phyloP scores from a whole-genome alignment of 1,140 invertebrate species.

The Achatina immaculata region DNA sequence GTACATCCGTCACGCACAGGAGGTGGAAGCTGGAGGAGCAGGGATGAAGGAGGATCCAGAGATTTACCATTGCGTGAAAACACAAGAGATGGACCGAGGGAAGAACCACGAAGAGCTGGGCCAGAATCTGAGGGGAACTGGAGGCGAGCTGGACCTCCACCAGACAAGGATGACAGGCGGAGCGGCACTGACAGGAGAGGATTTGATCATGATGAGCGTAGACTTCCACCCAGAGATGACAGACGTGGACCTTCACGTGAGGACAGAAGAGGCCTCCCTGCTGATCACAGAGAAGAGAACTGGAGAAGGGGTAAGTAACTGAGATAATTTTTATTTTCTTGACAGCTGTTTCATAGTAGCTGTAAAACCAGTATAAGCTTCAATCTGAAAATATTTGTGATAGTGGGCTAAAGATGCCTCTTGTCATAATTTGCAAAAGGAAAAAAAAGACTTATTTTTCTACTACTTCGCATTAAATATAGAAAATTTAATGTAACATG shows the following conservation, averaged over 20 bases:
- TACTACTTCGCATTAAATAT: too few relatives aligned
- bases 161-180: slow-evolving; percentile 37
- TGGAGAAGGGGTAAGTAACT: slow-evolving; percentile 33
- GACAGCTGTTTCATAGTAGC: too few relatives aligned
- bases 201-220: background rate
- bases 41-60: slow-evolving; percentile 47
- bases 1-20: slow-evolving; percentile 44
- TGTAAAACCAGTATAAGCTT: too few relatives aligned
- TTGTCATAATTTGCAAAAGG: too few relatives aligned
- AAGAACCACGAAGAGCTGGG: slow-evolving; percentile 56
- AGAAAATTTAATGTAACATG: too few relatives aligned
- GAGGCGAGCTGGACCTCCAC: slow-evolving; percentile 44
- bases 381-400: too few relatives aligned
- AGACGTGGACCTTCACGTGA: slow-evolving; percentile 18
- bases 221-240: background rate
- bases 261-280: background rate
- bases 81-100: slow-evolving; percentile 51
- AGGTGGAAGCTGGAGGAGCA: slow-evolving; percentile 47
- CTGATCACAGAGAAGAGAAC: slow-evolving; percentile 16
- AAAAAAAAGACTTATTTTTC: too few relatives aligned
- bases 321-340: background rate
- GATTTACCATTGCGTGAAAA: slow-evolving; percentile 11
- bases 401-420: too few relatives aligned
- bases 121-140: slow-evolving; percentile 57
- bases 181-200: background rate